Evolutionary conservation across 2,888 invertebrate species (phyloP).

Genomic region (Agrochola circellaris): DNA sequence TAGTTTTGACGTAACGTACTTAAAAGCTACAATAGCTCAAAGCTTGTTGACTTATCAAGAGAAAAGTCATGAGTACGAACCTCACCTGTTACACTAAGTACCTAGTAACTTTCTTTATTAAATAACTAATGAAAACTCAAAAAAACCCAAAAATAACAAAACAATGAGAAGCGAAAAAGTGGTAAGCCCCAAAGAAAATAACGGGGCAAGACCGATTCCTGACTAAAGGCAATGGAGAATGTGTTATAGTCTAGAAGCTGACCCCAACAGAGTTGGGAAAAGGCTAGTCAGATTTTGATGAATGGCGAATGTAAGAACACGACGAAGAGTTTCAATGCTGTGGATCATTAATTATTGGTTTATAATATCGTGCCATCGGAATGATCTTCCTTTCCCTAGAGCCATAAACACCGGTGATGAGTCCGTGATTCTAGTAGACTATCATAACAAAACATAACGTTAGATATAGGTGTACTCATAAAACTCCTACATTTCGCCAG

Average conservation of each 20-base stretch:
- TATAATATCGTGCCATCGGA: too few species aligned
- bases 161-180: neutral
- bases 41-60: slow-evolving; percentile 3
- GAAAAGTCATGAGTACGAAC: slow-evolving; percentile 9
- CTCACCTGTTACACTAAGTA: too few species aligned
- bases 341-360: neutral
- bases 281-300: too few species aligned
- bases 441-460: too few species aligned
- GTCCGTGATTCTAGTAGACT: too few species aligned
- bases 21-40: neutral
- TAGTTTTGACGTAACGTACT: slow-evolving; percentile 7
- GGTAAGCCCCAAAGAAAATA: neutral
- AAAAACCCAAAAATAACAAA: neutral
- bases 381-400: too few species aligned
- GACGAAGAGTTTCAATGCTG: neutral
- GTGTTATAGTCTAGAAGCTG: neutral
- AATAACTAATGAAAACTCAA: neutral
- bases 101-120: neutral
- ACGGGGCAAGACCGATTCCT: neutral
- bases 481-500: too few species aligned
- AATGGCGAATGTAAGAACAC: neutral
- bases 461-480: too few species aligned
- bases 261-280: too few species aligned
- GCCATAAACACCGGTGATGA: too few species aligned
- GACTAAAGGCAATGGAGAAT: neutral